Evolutionary conservation across 64 coral and sea anemone species (phyloP).

Genomic region (Exaiptasia diaphana): DNA sequence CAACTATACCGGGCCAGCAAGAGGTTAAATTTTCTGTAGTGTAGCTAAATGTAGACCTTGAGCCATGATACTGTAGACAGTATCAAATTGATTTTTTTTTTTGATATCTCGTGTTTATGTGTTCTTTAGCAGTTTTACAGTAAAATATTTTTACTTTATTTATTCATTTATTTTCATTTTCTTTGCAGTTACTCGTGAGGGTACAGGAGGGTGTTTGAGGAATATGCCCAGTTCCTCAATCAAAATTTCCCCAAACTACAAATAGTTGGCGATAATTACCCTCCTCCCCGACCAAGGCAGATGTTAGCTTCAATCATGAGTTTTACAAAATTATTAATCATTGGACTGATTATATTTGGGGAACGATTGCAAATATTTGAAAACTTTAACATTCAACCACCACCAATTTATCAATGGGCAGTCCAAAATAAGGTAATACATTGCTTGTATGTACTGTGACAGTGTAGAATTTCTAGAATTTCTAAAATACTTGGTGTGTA

Average conservation of each 20-base stretch:
- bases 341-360: slow-evolving; percentile 77
- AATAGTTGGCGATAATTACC: slow-evolving; percentile 89
- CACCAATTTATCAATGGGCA: slow-evolving; percentile 80
- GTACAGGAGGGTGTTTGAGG: slow-evolving; percentile 94
- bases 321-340: slow-evolving; percentile 56
- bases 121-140: too few species aligned
- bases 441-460: too few species aligned
- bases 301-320: slow-evolving; percentile 73
- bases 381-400: slow-evolving; percentile 70
- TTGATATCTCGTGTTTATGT: too few species aligned
- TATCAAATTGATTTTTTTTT: too few species aligned
- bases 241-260: slow-evolving; percentile 84
- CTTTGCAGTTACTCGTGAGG: slow-evolving; percentile 96
- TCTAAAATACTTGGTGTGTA: too few species aligned
- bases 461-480: too few species aligned
- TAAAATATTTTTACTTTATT: too few species aligned
- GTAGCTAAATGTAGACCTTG: too few species aligned
- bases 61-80: too few species aligned
- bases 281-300: slow-evolving; percentile 82
- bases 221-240: slow-evolving; percentile 90
- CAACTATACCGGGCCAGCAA: too few species aligned
- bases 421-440: slow-evolving; percentile 86
- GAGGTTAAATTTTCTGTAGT: too few species aligned
- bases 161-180: not conserved
- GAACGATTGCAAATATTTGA: slow-evolving; percentile 83